A percentile compares a stretch with the other conserved stretches of the same genome.
phyloP scores from a whole-genome alignment of 2,113 vertebrate species.

The Prunella fulvescens region DNA sequence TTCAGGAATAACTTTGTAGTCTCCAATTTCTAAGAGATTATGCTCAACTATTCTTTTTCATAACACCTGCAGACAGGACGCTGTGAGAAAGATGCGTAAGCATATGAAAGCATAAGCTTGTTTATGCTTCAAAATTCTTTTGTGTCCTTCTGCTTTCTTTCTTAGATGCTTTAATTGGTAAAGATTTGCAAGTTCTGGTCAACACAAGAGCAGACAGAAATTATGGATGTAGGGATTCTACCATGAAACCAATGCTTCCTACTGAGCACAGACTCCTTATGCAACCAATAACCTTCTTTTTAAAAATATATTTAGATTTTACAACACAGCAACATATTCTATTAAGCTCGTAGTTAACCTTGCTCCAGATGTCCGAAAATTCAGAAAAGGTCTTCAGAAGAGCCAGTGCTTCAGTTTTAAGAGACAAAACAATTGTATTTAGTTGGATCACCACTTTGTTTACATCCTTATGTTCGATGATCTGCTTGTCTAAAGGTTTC shows the following conservation, averaged over 20 bases:
- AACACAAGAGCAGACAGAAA: background rate
- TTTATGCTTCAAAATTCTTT: background rate
- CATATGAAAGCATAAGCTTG: background rate
- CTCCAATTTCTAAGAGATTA: background rate
- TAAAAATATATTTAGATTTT: background rate
- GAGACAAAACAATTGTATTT: conserved; percentile 69
- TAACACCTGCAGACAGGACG: background rate
- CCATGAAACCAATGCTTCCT: background rate
- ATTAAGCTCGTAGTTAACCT: conserved; percentile 62
- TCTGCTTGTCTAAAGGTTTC: conserved; percentile 75
- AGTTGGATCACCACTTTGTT: conserved; percentile 78
- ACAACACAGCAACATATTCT: background rate
- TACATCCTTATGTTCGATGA: conserved; percentile 81
- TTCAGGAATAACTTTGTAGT: background rate
- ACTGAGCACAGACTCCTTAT: background rate
- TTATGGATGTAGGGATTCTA: background rate
- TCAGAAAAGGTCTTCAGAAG: conserved; percentile 70
- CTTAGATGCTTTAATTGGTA: background rate
- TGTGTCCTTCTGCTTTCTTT: background rate
- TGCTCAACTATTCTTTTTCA: background rate
- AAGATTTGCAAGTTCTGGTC: background rate
- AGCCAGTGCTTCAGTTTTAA: conserved; percentile 61
- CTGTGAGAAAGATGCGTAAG: background rate
- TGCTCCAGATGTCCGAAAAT: conserved; percentile 80
- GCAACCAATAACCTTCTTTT: background rate